Base-by-base conservation (phyloP, 1,140 invertebrate genomes). In the Latrodectus geometricus region DNA sequence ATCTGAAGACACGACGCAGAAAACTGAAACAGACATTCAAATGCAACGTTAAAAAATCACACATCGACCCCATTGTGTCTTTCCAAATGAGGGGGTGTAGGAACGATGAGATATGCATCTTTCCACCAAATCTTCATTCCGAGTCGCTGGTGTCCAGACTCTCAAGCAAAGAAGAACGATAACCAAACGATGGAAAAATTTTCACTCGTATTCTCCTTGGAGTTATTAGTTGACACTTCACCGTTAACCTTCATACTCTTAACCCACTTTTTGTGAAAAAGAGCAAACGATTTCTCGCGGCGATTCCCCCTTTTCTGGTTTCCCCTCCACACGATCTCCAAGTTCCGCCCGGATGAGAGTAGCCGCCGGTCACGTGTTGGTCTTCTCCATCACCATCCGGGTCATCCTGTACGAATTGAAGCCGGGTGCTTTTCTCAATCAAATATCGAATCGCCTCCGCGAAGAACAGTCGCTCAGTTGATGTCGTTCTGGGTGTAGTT, bases 221-320 rank as follows among this genome's bases (percentile, higher is more conserved):
- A 61, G 54, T 61, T 61, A 61, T 61, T 61, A 61, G 11, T 61
- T 61, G 54, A 61, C 54, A 70, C 79, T 66, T 81, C 7, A 20
- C 79, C 23, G 21, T 76, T 84, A 84, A 84, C 82, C 82, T 84
- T 84, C 52, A 66, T 76, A 84, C 82, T 70, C 82, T 76, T 76
- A 84, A 84, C 82, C 82, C 61, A 84, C 73, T 84, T 84, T 72
- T 56, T 4, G 54, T 14, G 17, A 61, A 14, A 61, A 61, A 61
- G 54, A 61, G 17, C 54, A 54, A 52, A 21, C 23, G 65, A 68
- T 81, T 72, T 61, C 82, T 76, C 72, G 72, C 72, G 82, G 82
- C 82, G 35, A 68, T 66, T 54, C 73, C n/a, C 21, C 8, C 5
- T 61, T 61, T 61, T 14, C 56, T 35, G 3, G 0, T 8, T 50